Evolutionary conservation across 2,888 invertebrate genomes (phyloP), one percentile per base, ranked within the genome.

Genomic region (Heliothis peltigera): DNA sequence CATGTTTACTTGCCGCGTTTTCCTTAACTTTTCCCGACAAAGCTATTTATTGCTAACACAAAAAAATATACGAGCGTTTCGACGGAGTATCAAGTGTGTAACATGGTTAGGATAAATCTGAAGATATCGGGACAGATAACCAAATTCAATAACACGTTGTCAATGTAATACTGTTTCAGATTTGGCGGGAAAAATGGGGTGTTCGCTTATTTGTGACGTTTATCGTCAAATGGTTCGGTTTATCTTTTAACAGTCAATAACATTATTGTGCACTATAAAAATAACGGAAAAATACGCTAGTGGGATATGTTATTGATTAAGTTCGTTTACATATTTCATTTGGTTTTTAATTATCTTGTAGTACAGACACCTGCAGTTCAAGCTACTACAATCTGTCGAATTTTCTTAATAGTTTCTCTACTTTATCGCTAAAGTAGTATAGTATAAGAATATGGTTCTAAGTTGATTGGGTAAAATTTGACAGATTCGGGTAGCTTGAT

Each of bases 71-170:
- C 55, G 43, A 52, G 21, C 51, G 46, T 63, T 70, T 60, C 60
- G 52, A 32, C 57, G 25, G 57, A 32, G 53, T 52, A 47, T 47
- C 43, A 63, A 70, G 44, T 35, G 43, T 47, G 49, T 66, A 46
- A 67, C 19, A 53, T 8, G 18, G 4, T 19, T 15, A 17, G 59
- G 60, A 70, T 65, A 68, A 64, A 78, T 70, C 48, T 51, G 55
- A 35, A 55, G 60, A 74, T 65, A 55, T 39, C 49, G 51, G n/a
- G 57, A 70, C 64, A 55, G 65, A 46, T 60, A 71, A 47, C 63
- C 55, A 61, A 73, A 77, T 77, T 70, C 64, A 75, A 79, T 79
- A 68, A 75, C 44, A 59, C 47, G 57, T 61, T 70, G 68, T 54
- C 65, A 79, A 79, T 74, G 59, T 77, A 70, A 79, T 52, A 51